phyloP scores from a whole-genome alignment of 2,113 vertebrate species.

The Malurus cyaneus region DNA sequence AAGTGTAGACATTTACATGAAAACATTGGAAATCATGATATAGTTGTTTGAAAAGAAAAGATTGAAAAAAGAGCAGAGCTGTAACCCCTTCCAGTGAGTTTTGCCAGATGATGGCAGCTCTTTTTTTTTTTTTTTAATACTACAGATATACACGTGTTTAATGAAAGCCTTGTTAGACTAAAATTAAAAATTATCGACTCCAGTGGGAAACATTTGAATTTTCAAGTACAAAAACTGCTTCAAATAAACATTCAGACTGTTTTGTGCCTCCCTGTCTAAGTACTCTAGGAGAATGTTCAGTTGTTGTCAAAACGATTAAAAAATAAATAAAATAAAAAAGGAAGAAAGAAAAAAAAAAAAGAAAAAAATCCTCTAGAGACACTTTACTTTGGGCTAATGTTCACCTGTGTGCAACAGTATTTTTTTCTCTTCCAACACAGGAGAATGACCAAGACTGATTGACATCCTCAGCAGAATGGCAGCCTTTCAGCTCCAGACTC shows the following conservation, averaged over 20 bases:
- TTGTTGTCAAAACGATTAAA: neutral
- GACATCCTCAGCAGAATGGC: neutral
- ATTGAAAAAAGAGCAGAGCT: neutral
- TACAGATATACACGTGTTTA: fast-evolving
- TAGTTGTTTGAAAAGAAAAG: neutral
- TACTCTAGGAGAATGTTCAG: neutral
- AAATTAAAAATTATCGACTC: neutral
- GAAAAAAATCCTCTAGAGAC: neutral
- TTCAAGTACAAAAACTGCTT: neutral
- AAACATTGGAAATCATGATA: neutral
- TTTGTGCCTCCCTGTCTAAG: neutral
- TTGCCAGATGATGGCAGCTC: neutral
- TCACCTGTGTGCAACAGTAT: neutral
- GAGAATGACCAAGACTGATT: neutral
- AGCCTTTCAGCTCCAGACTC: neutral
- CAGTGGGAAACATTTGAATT: neutral
- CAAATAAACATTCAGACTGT: neutral
- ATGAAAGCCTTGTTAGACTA: neutral
- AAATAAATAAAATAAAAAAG: too few relatives aligned
- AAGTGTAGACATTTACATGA: neutral
- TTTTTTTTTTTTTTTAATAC: neutral
- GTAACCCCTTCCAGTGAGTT: neutral
- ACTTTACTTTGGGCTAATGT: neutral
- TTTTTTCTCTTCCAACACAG: neutral
- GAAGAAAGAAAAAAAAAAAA: neutral